Evolutionary conservation across 2,888 invertebrate genomes (phyloP).

Genomic region (Eupithecia dodoneata): DNA sequence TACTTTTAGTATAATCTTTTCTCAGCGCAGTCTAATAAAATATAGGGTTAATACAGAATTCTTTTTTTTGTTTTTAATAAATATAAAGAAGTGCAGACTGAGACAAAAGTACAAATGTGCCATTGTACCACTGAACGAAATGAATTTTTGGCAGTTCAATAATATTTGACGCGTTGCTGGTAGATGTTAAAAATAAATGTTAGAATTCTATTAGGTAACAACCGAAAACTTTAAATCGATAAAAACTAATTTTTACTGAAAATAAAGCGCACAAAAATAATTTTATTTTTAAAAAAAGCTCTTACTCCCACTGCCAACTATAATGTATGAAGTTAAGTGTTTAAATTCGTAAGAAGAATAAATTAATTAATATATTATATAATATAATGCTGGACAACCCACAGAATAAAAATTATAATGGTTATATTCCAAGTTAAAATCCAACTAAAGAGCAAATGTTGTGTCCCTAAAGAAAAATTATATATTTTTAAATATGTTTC

Average conservation of each 20-base stretch:
- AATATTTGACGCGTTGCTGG: not conserved
- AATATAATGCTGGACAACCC: too few species aligned
- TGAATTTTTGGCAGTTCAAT: not conserved
- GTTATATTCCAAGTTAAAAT: not conserved
- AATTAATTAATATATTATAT: too few species aligned
- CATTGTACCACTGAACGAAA: not conserved
- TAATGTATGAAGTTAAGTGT: not conserved
- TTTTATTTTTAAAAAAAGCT: not conserved
- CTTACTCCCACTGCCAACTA: not conserved
- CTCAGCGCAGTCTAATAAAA: slow-evolving; percentile 12
- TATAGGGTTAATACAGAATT: not conserved
- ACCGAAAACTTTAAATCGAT: not conserved
- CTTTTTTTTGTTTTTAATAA: too few species aligned
- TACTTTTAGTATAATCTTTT: slow-evolving; percentile 24
- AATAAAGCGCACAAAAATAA: not conserved
- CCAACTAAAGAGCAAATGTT: not conserved
- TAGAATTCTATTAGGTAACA: not conserved
- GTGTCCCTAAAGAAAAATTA: not conserved
- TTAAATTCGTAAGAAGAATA: not conserved
- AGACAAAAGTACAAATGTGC: not conserved
- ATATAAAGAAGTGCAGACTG: not conserved
- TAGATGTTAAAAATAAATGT: too few species aligned
- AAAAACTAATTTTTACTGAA: not conserved
- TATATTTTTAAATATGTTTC: not conserved
- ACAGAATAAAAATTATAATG: not conserved